These are phyloP conservation scores for Aleiodes testaceus DNA, from an alignment of 2,888 invertebrate species.

Conservation along the genomic window DNA sequence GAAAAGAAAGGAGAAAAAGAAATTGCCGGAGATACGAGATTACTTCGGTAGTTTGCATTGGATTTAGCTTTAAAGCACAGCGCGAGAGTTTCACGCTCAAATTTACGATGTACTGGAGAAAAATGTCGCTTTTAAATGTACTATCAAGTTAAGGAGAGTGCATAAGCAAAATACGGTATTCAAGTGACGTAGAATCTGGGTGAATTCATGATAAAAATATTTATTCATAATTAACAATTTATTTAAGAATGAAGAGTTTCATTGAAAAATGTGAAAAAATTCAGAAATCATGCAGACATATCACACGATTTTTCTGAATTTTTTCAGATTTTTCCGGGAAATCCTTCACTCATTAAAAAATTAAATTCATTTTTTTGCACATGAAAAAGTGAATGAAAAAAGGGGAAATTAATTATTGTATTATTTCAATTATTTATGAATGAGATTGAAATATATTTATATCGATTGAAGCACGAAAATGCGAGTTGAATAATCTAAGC, in stretches of 20 bases:
- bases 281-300: no score
- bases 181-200: no score
- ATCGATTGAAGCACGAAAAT: conserved; percentile 25
- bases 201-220: no score
- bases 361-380: no score
- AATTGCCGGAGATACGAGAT: conserved; percentile 13
- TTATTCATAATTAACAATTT: no score
- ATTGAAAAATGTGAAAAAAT: no score
- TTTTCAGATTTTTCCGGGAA: no score
- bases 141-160: conserved; percentile 16
- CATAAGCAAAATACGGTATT: neutral
- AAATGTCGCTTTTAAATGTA: conserved; percentile 21
- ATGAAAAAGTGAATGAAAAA: neutral
- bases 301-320: no score
- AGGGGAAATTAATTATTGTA: neutral
- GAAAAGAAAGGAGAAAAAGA: no score
- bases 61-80: conserved; percentile 27
- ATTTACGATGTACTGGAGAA: conserved; percentile 4
- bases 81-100: neutral
- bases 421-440: conserved; percentile 9
- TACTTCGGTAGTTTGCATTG: conserved; percentile 29
- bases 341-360: no score
- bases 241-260: no score
- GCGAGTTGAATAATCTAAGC: conserved; percentile 25
- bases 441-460: conserved; percentile 23